phyloP scores from a whole-genome alignment of 92 coral and sea anemone species.

The Phenganax marumi region DNA sequence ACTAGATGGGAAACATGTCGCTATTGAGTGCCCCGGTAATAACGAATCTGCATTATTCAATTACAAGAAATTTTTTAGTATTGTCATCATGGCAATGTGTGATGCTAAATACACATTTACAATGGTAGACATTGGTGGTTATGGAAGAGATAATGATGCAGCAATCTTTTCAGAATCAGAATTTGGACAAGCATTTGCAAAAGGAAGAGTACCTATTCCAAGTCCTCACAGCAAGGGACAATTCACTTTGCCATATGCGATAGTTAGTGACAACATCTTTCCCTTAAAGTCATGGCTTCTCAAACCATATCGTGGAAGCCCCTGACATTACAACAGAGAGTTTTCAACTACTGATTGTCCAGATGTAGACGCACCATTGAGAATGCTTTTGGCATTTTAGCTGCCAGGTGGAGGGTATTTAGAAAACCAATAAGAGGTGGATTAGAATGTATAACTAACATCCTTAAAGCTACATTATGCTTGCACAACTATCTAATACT shows the following conservation, averaged over 20 bases:
- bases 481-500: background rate
- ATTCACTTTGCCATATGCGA: slow-evolving; percentile 29
- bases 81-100: slow-evolving; percentile 29
- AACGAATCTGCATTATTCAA: slow-evolving; percentile 33
- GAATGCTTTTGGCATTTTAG: slow-evolving; percentile 32
- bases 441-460: background rate
- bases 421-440: background rate
- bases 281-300: slow-evolving; percentile 38
- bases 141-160: slow-evolving; percentile 44
- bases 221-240: slow-evolving; percentile 1
- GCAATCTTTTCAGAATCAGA: slow-evolving; percentile 27
- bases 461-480: background rate
- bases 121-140: slow-evolving; percentile 37
- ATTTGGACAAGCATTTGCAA: slow-evolving; percentile 30
- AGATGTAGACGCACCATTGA: slow-evolving; percentile 34
- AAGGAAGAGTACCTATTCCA: background rate
- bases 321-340: slow-evolving; percentile 1
- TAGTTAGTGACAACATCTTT: slow-evolving; percentile 15
- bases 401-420: slow-evolving; percentile 32
- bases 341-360: background rate
- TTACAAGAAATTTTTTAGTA: slow-evolving; percentile 29
- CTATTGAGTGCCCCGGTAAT: slow-evolving; percentile 32
- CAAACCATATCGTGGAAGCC: slow-evolving; percentile 14
- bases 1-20: slow-evolving; percentile 42
- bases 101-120: slow-evolving; percentile 39